Conservation (phyloP, 2,113 vertebrate genomes). For the Neotoma lepida region DNA sequence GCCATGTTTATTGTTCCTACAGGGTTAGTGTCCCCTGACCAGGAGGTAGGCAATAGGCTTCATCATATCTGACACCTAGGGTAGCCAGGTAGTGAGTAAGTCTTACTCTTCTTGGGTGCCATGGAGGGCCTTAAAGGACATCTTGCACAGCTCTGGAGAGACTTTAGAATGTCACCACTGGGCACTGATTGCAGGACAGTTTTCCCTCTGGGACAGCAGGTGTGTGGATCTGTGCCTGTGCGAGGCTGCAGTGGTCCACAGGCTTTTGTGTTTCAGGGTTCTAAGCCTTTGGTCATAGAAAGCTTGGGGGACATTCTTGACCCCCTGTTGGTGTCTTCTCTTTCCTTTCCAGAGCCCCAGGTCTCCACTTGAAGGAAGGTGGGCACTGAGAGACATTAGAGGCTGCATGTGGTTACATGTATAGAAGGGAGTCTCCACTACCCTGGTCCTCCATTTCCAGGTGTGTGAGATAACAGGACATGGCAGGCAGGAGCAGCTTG, state of each 20-base stretch:
- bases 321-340: not conserved
- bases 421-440: not conserved
- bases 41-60: not conserved
- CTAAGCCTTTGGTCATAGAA: not conserved
- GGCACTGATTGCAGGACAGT: no score
- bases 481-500: not conserved
- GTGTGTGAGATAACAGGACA: no score
- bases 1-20: not conserved
- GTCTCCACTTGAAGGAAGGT: not conserved
- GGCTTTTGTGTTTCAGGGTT: not conserved
- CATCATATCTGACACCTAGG: not conserved
- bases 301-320: not conserved
- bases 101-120: not conserved
- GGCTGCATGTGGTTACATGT: not conserved
- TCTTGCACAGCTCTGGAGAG: accelerated
- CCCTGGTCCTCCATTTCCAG: not conserved
- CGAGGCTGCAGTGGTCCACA: not conserved
- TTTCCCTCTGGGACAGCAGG: not conserved
- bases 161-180: not conserved
- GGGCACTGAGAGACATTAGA: not conserved
- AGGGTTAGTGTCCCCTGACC: not conserved
- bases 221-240: not conserved
- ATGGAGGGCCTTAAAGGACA: not conserved
- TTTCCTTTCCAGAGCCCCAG: not conserved
- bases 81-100: not conserved